phyloP scores from a whole-genome alignment of 2,888 invertebrate species.

The Leptinotarsa peninsularis region DNA sequence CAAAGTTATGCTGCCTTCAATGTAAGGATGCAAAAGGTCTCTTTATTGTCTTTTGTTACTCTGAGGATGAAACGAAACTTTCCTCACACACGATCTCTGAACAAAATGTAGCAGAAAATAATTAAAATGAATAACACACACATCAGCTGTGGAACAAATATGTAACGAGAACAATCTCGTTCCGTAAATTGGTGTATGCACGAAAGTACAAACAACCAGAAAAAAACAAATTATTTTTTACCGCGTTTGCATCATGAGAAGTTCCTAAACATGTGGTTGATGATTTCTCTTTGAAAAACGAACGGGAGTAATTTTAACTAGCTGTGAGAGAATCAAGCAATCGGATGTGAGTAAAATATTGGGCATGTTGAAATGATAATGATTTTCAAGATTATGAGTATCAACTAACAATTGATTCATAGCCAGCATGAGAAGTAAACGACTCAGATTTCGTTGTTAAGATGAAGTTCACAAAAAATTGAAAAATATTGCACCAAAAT shows the following conservation, averaged over 20 bases:
- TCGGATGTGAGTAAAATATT: background rate
- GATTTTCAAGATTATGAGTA: no score
- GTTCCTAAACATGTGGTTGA: background rate
- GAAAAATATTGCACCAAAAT: no score
- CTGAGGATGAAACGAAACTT: background rate
- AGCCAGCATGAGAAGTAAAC: no score
- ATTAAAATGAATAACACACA: background rate
- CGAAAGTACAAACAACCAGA: slow-evolving; percentile 3
- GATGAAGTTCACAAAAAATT: no score
- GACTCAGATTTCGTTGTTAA: no score
- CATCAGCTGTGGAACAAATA: slow-evolving; percentile 1
- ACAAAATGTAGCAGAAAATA: background rate
- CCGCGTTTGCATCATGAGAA: slow-evolving; percentile 5
- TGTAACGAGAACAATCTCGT: background rate
- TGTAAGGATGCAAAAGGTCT: no score
- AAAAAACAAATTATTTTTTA: slow-evolving; percentile 6
- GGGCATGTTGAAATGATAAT: no score
- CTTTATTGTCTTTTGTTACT: no score
- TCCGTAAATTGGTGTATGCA: slow-evolving; percentile 7
- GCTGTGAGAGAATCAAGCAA: background rate
- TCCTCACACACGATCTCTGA: background rate
- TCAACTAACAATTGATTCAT: no score
- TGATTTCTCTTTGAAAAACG: background rate
- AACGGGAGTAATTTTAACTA: background rate
- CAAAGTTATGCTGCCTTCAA: no score